These are phyloP conservation scores for Ashinkailepas kermadecensis DNA, from an alignment of 2,888 invertebrate genomes.

Conservation along the genomic window DNA sequence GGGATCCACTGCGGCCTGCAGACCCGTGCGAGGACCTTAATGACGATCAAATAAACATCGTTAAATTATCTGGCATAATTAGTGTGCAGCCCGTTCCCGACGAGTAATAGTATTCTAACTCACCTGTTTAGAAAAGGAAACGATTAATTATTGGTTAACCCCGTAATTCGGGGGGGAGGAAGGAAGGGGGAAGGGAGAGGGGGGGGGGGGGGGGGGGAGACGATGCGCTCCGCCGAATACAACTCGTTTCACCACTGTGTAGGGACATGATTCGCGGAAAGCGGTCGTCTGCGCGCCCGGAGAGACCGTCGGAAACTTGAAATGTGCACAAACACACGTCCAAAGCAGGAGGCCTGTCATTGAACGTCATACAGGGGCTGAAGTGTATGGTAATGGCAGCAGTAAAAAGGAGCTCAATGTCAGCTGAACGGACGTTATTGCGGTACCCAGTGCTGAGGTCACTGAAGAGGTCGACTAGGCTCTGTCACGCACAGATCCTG, in stretches of 20 bases:
- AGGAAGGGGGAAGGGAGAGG: neutral
- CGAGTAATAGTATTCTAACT: slow-evolving; percentile 15
- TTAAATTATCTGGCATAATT: slow-evolving; percentile 8
- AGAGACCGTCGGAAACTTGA: neutral
- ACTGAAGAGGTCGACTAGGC: too few relatives aligned
- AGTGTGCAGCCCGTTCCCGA: neutral
- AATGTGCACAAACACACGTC: neutral
- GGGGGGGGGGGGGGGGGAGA: neutral
- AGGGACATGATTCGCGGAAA: neutral
- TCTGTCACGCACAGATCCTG: too few relatives aligned
- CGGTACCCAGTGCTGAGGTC: too few relatives aligned
- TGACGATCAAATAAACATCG: slow-evolving; percentile 21
- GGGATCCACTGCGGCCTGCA: neutral
- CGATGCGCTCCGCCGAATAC: neutral
- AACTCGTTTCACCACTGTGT: neutral
- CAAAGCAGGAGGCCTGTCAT: neutral
- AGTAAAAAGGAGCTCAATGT: neutral
- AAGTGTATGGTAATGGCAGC: neutral
- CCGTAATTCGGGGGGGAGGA: neutral
- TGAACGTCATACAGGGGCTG: neutral
- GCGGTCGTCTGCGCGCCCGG: neutral
- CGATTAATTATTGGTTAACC: neutral
- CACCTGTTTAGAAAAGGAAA: slow-evolving; percentile 20
- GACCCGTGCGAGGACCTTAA: neutral
- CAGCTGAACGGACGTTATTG: neutral